These are phyloP conservation scores for Umimayanthus kanabou DNA, from an alignment of 92 coral and sea anemone genomes.

Conservation along the genomic window DNA sequence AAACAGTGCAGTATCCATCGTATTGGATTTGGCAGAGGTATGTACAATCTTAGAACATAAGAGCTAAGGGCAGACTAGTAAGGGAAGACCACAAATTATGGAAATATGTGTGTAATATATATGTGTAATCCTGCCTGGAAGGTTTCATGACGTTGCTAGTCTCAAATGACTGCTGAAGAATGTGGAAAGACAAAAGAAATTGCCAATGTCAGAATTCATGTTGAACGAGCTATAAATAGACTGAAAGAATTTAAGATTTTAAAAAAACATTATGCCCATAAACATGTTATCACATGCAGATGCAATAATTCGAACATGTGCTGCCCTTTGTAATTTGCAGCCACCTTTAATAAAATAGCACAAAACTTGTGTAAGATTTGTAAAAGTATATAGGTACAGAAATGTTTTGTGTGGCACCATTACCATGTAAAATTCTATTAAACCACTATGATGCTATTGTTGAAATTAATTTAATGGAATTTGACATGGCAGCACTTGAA, in stretches of 20 bases:
- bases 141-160: too few species aligned
- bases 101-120: too few species aligned
- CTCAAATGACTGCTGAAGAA: slow-evolving; percentile 38
- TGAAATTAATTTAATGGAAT: too few species aligned
- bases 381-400: background rate
- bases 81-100: too few species aligned
- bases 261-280: slow-evolving; percentile 29
- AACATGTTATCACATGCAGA: slow-evolving; percentile 35
- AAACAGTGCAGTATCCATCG: background rate
- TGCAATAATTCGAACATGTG: slow-evolving; percentile 33
- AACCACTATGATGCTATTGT: too few species aligned
- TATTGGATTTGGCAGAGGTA: too few species aligned
- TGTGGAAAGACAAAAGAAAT: slow-evolving; percentile 46
- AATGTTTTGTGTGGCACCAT: too few species aligned
- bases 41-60: too few species aligned
- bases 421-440: too few species aligned
- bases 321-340: slow-evolving; percentile 45
- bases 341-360: slow-evolving; percentile 42
- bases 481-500: too few species aligned
- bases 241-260: slow-evolving; percentile 44
- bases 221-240: slow-evolving; percentile 40
- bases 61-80: too few species aligned
- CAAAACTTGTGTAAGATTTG: slow-evolving; percentile 30
- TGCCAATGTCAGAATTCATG: slow-evolving; percentile 45
- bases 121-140: too few species aligned